Conservation (phyloP, 2,113 vertebrate species). For the Lamprotornis superbus region DNA sequence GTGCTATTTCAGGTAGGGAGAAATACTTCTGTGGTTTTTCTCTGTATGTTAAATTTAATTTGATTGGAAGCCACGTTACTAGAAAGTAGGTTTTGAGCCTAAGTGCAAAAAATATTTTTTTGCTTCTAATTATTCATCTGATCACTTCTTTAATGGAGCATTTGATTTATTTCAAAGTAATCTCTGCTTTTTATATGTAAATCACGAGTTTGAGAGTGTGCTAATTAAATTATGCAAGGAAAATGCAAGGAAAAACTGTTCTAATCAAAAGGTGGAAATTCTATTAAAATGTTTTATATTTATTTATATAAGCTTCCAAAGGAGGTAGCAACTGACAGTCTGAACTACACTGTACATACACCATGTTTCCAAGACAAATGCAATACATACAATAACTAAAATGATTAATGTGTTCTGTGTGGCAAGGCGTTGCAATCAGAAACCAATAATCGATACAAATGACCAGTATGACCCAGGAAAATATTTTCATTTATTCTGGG, state of each 20-base stretch:
- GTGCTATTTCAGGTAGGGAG: not conserved
- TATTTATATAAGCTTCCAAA: not conserved
- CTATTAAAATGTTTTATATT: not conserved
- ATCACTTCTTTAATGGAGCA: slow-evolving; percentile 9
- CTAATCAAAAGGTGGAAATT: slow-evolving; percentile 12
- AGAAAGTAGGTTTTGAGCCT: slow-evolving; percentile 7
- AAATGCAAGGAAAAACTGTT: not conserved
- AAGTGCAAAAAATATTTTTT: not conserved
- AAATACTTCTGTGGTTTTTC: not conserved
- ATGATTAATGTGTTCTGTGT: not conserved
- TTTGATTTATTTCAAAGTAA: slow-evolving; percentile 51
- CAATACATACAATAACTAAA: not conserved
- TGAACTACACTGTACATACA: not conserved
- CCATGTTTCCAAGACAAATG: not conserved
- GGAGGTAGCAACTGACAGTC: not conserved
- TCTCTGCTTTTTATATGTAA: slow-evolving; percentile 57
- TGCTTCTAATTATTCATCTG: slow-evolving; percentile 35
- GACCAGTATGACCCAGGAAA: not conserved
- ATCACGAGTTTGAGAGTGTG: not conserved
- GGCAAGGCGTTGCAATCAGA: not conserved
- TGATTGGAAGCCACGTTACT: not conserved
- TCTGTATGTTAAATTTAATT: not conserved
- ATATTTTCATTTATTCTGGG: not conserved
- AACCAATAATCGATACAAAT: not conserved
- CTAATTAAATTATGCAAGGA: slow-evolving; percentile 33